phyloP scores from a whole-genome alignment of 2,888 invertebrate genomes.

The Eretmocerus hayati region DNA sequence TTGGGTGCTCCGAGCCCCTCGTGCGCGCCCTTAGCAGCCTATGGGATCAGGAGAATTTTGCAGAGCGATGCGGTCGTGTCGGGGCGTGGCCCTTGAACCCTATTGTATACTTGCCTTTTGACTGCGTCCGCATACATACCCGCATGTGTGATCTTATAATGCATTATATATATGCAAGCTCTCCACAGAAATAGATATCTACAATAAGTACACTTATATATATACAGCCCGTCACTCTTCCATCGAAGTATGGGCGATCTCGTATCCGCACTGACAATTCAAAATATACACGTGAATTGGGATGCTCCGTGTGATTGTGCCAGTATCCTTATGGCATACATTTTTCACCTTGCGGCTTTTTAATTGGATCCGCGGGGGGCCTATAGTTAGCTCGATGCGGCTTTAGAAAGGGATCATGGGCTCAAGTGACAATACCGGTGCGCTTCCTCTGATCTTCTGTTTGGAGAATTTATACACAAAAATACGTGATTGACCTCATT shows the following conservation, averaged over 20 bases:
- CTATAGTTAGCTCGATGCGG: neutral
- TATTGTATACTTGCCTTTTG: constrained; percentile 12
- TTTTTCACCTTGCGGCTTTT: neutral
- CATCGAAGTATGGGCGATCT: too few species aligned
- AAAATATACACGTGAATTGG: neutral
- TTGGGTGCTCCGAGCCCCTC: neutral
- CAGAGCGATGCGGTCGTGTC: constrained; percentile 25
- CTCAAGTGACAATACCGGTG: too few species aligned
- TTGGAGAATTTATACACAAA: too few species aligned
- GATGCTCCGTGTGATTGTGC: too few species aligned
- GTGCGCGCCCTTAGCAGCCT: constrained; percentile 3
- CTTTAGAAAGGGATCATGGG: too few species aligned
- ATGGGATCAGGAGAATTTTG: constrained; percentile 28
- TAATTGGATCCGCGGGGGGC: constrained; percentile 13
- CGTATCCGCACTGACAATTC: neutral
- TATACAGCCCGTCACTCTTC: too few species aligned
- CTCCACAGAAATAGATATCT: too few species aligned
- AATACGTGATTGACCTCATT: too few species aligned
- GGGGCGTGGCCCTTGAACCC: constrained; percentile 41
- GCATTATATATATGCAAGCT: too few species aligned
- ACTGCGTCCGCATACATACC: constrained; percentile 5
- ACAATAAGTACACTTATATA: neutral
- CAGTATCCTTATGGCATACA: neutral
- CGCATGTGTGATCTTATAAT: neutral
- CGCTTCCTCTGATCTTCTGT: neutral